phyloP scores from a whole-genome alignment of 2,113 vertebrate genomes.

The Loxodonta africana region DNA sequence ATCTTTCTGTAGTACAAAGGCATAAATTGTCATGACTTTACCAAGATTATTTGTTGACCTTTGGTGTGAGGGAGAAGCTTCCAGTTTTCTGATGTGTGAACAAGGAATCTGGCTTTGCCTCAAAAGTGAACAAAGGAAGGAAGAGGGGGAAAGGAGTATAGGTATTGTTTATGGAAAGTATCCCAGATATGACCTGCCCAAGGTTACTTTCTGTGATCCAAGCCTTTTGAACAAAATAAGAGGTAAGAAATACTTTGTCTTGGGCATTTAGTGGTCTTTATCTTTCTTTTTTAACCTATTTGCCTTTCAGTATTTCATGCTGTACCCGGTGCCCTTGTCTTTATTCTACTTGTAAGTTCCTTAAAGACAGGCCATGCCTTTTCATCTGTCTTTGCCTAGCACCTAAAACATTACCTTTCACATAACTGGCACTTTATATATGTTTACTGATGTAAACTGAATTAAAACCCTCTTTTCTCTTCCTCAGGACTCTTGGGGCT shows the following conservation, averaged over 20 bases:
- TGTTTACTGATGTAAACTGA: background rate
- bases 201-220: background rate
- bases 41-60: background rate
- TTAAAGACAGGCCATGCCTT: background rate
- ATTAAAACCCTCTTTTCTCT: background rate
- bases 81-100: background rate
- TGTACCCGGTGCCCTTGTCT: background rate
- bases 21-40: constrained; percentile 1
- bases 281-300: background rate
- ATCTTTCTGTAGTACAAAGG: background rate
- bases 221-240: constrained; percentile 16
- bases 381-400: background rate
- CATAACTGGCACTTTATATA: background rate
- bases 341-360: background rate
- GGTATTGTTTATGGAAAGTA: background rate
- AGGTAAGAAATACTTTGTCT: background rate
- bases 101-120: background rate
- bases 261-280: background rate
- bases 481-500: background rate
- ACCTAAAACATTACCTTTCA: background rate
- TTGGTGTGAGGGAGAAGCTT: background rate
- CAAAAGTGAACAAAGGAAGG: background rate
- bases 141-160: background rate
- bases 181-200: background rate
- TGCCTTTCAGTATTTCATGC: background rate